Conservation (phyloP, 2,113 vertebrate species). For the Carlito syrichta region DNA sequence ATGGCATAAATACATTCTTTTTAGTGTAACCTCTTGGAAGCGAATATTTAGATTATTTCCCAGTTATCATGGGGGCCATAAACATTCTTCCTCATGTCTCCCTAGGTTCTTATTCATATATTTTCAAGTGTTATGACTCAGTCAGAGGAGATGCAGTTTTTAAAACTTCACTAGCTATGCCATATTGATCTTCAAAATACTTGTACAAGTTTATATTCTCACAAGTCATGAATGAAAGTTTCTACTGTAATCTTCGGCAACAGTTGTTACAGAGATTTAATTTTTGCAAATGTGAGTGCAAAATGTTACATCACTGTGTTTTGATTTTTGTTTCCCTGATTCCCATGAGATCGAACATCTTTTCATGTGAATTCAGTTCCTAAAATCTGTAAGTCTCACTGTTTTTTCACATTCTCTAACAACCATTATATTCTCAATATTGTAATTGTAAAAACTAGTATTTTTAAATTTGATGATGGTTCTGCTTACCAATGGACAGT, state of each 20-base stretch:
- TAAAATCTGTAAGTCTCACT: not conserved
- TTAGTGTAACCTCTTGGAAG: not conserved
- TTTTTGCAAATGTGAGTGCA: not conserved
- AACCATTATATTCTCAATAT: not conserved
- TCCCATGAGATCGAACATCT: not conserved
- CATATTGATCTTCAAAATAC: not conserved
- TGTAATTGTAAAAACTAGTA: constrained; percentile 3
- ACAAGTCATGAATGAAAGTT: not conserved
- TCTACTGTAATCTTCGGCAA: not conserved
- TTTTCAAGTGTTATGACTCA: not conserved
- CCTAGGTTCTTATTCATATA: not conserved
- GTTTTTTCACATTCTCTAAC: not conserved
- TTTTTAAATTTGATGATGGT: constrained; percentile 39
- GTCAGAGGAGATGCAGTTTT: not conserved
- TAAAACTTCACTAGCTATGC: not conserved
- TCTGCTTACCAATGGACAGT: constrained; percentile 40
- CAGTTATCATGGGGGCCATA: not conserved
- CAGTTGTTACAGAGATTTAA: not conserved
- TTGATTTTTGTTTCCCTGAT: not conserved
- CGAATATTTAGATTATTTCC: not conserved
- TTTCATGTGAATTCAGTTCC: not conserved
- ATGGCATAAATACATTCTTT: not conserved
- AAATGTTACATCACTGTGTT: not conserved
- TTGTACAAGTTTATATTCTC: not conserved
- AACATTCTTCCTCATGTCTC: not conserved